Conservation (phyloP, 2,797 vertebrate genomes). For the Bovichtus diacanthus region DNA sequence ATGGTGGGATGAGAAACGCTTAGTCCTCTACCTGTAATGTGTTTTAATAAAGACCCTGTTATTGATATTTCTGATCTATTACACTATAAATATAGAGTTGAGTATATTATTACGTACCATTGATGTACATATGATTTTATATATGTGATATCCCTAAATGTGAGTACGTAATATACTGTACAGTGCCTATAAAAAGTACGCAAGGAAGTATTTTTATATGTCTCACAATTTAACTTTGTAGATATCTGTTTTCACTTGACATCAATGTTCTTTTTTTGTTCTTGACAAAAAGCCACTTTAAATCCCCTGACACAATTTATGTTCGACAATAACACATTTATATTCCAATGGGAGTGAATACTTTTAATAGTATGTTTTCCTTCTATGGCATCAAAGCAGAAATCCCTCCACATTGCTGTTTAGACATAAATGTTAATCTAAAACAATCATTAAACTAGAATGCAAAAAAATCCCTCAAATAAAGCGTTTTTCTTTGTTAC, state of each 20-base stretch:
- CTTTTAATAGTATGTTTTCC: neutral
- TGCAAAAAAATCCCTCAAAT: neutral
- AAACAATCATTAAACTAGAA: neutral
- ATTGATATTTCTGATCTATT: neutral
- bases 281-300: neutral
- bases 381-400: neutral
- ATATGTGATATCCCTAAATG: neutral
- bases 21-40: too few relatives aligned
- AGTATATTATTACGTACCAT: neutral
- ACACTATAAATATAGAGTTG: neutral
- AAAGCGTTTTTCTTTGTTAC: constrained; percentile 45
- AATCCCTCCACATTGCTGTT: neutral
- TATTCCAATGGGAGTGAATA: neutral
- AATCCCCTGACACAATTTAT: neutral
- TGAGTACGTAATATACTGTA: neutral
- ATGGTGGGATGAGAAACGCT: neutral
- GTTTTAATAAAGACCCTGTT: neutral
- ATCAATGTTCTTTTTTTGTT: neutral
- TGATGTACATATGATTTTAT: neutral
- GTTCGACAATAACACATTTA: neutral
- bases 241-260: neutral
- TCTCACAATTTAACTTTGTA: neutral
- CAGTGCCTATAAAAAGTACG: neutral
- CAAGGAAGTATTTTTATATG: neutral
- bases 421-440: neutral